phyloP scores from a whole-genome alignment of 1,140 invertebrate genomes.

The Eufriesea mexicana region DNA sequence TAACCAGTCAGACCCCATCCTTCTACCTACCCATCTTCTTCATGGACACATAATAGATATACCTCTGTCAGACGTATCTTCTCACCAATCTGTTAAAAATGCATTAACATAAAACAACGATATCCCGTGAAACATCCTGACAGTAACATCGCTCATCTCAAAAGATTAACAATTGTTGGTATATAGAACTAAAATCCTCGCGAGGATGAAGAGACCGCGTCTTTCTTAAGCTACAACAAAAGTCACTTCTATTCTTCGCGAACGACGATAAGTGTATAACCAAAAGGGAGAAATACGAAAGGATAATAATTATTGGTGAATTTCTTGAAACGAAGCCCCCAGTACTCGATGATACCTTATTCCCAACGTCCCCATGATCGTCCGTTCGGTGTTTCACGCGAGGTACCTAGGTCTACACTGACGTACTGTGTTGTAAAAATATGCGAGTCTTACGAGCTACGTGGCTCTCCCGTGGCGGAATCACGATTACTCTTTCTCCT shows the following conservation, averaged over 20 bases:
- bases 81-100: no score
- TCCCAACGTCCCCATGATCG: not conserved
- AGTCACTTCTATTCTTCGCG: not conserved
- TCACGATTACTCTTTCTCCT: slow-evolving; percentile 70
- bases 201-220: not conserved
- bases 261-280: not conserved
- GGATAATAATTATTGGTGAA: not conserved
- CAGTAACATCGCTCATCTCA: not conserved
- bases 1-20: no score
- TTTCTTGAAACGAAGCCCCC: slow-evolving; percentile 18
- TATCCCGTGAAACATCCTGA: no score
- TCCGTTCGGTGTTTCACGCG: slow-evolving; percentile 15
- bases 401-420: slow-evolving; percentile 45
- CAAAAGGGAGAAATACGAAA: no score
- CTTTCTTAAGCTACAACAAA: no score
- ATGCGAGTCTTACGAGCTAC: slow-evolving; percentile 62
- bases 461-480: slow-evolving; percentile 9
- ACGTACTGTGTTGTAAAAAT: slow-evolving; percentile 62
- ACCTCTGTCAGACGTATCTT: no score
- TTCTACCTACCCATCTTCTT: no score
- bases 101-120: no score
- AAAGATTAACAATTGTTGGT: not conserved
- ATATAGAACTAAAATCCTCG: slow-evolving; percentile 5
- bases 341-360: not conserved
- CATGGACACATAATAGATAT: no score